Evolutionary conservation across 2,888 invertebrate genomes (phyloP).

Genomic region (Andrena praecox): DNA sequence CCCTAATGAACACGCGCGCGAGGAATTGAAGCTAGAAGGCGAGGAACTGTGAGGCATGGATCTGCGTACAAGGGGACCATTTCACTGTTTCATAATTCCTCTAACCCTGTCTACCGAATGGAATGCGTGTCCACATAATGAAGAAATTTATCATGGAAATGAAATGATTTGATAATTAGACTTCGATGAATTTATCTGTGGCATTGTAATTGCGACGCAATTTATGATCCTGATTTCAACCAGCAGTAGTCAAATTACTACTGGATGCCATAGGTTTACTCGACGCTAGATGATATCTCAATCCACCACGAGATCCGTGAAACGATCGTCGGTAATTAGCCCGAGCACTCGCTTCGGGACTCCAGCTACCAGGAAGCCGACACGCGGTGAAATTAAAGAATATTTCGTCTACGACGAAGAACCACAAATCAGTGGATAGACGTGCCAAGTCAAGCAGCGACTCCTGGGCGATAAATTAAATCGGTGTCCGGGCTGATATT

Average conservation of each 20-base stretch:
- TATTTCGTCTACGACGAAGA: background rate
- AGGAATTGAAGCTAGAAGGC: no score
- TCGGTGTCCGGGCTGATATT: slow-evolving; percentile 1
- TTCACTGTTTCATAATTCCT: slow-evolving; percentile 4
- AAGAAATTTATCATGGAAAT: slow-evolving; percentile 50
- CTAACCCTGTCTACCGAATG: background rate
- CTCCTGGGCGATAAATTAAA: slow-evolving; percentile 8
- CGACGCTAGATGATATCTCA: no score
- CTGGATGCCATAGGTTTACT: background rate
- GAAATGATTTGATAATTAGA: slow-evolving; percentile 39
- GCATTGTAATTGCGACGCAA: slow-evolving; percentile 6
- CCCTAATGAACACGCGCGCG: no score
- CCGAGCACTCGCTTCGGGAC: background rate
- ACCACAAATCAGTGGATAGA: background rate
- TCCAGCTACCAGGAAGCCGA: background rate
- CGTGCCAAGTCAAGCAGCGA: background rate
- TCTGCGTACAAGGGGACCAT: background rate
- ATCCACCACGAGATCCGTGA: background rate
- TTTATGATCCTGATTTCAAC: slow-evolving; percentile 42
- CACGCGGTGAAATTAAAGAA: background rate
- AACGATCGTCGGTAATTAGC: background rate
- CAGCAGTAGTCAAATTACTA: slow-evolving; percentile 14
- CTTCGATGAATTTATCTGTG: slow-evolving; percentile 32
- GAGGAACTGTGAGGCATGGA: no score
- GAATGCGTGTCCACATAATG: background rate